Evolutionary conservation across 2,113 vertebrate species (phyloP), one percentile per base, ranked within the genome.

Genomic region (Ceyx cyanopectus): DNA sequence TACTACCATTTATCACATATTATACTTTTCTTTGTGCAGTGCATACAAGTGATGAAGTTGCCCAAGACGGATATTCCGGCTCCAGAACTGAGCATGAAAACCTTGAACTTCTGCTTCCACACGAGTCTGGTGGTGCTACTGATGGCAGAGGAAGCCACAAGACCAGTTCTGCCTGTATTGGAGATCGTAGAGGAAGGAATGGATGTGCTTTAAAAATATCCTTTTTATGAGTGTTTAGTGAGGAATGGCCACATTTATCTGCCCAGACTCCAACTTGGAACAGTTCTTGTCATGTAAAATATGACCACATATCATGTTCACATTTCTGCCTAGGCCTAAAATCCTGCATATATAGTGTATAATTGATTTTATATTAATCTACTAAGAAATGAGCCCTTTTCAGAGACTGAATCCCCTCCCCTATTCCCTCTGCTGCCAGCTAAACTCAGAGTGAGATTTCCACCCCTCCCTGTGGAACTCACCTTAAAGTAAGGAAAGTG

Each of bases 401-500:
- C 10, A 10, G 1, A 46, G 32, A 17, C 14, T 14, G 13, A 61
- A 46, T 67, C 58, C 51, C 45, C 30, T 30, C 40, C 60, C 37
- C 65, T 26, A 10, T 41, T 62, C 76, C 56, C 45, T 57, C n/a
- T 57, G 46, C 46, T 72, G 46, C 24, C n/a, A 30, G 54, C n/a
- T 14, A 15, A 76, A 22, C 26, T 53, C 2, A 32, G 78, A 69
- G 43, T 46, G 60, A 81, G 11, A 41, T 32, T 37, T 11, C 12
- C 29, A 17, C 21, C 12, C n/a, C 21, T 21, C 26, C 61, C 70
- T 3, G 32, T 56, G 19, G 58, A 84, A 93, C 97, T 98, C 98
- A 99, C 99, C 99, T 99, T 99, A 89, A 99, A 99, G 92, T 99
- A 99, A 57, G 99, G 99, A 66, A 99, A 99, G 94, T 99, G 98